phyloP scores from a whole-genome alignment of 1,140 invertebrate species.

The Cotesia chilonis region DNA sequence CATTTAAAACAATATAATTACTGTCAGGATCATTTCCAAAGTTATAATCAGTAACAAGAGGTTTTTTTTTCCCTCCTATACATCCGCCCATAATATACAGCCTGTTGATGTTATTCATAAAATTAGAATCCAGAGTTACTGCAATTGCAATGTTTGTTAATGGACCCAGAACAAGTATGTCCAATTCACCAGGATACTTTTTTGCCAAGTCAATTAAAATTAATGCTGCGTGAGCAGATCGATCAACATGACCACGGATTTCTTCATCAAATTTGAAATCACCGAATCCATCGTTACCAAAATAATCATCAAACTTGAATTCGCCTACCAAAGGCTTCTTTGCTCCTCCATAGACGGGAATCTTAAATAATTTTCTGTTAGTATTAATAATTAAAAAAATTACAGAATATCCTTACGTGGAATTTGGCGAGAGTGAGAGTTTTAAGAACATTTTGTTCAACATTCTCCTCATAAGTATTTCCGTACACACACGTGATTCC shows the following conservation, averaged over 20 bases:
- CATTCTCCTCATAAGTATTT: slow-evolving; percentile 69
- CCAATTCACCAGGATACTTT: slow-evolving; percentile 61
- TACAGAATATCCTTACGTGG: slow-evolving; percentile 60
- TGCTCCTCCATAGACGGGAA: slow-evolving; percentile 65
- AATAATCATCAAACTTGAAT: slow-evolving; percentile 48
- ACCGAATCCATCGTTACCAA: slow-evolving; percentile 68
- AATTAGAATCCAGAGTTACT: slow-evolving; percentile 66
- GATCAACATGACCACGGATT: slow-evolving; percentile 48
- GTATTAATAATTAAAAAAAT: background rate
- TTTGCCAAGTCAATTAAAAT: slow-evolving; percentile 58
- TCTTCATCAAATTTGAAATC: slow-evolving; percentile 58
- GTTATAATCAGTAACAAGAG: slow-evolving; percentile 72
- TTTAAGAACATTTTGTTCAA: slow-evolving; percentile 69
- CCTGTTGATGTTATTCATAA: slow-evolving; percentile 64
- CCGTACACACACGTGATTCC: slow-evolving; percentile 73
- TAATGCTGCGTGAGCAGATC: slow-evolving; percentile 58
- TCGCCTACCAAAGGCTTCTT: slow-evolving; percentile 52
- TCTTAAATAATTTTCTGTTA: slow-evolving; percentile 49
- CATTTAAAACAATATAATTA: slow-evolving; percentile 68
- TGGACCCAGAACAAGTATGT: slow-evolving; percentile 69
- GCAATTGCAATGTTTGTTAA: slow-evolving; percentile 73
- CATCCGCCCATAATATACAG: slow-evolving; percentile 73
- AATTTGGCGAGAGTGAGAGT: slow-evolving; percentile 65
- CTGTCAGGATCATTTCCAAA: slow-evolving; percentile 73
- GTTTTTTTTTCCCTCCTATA: slow-evolving; percentile 65